These are phyloP conservation scores for Buphagus erythrorhynchus DNA, from an alignment of 2,797 vertebrate genomes.

Conservation along the genomic window DNA sequence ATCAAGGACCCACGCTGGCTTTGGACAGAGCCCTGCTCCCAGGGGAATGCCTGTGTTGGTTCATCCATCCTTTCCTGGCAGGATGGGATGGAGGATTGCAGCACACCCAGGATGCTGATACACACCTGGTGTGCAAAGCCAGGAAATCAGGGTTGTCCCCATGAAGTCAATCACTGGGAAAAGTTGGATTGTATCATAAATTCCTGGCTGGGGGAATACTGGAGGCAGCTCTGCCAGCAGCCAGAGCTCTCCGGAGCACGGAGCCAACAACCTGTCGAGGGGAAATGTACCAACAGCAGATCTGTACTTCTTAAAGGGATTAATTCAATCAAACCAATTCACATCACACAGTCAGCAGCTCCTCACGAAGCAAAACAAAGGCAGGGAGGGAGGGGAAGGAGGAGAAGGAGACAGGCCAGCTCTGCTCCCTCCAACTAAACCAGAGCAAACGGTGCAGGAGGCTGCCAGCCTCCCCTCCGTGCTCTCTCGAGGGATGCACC, in stretches of 20 bases:
- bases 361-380: neutral
- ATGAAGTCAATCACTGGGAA: accelerated
- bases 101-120: neutral
- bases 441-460: neutral
- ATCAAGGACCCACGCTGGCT: accelerated
- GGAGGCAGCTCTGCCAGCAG: neutral
- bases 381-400: accelerated
- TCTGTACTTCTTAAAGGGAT: neutral
- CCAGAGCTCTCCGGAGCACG: accelerated
- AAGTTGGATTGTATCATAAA: neutral
- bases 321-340: neutral
- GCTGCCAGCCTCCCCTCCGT: conserved; percentile 18
- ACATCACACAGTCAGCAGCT: neutral
- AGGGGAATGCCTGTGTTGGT: accelerated
- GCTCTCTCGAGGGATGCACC: neutral
- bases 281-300: neutral
- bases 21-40: neutral
- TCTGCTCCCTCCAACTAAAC: accelerated
- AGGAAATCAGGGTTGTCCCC: neutral
- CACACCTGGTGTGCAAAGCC: accelerated
- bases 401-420: neutral
- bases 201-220: neutral
- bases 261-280: conserved; percentile 26
- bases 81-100: neutral
- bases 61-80: neutral